Evolutionary conservation across 2,888 invertebrate genomes (phyloP), one percentile per base, ranked within the genome.

Genomic region (Perdita meconis): DNA sequence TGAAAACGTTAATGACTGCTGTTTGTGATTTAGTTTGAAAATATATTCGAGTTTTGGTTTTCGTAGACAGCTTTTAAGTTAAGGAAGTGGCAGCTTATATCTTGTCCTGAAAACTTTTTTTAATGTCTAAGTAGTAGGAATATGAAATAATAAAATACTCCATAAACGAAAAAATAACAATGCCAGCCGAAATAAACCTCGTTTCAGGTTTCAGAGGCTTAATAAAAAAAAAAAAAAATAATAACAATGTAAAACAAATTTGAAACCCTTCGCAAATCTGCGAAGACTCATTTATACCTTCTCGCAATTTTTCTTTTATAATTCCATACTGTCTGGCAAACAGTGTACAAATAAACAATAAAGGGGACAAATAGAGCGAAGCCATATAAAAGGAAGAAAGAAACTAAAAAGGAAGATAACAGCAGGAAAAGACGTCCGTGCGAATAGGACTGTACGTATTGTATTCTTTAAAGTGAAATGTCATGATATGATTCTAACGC

Each of bases 391-490:
- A 36, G 71, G 53, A 53, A 42, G 36, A 53, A 55, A 66, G 26
- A 5, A 19, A 24, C 1, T n/a, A 53, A 22, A 53, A 42, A 53
- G 44, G 42, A 53, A 42, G 71, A 67, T 56, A 60, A 59, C 67
- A 67, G 57, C 19, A 50, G 8, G 51, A 59, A 67, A 59, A 66
- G 67, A 44, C 36, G 53, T 53, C 19, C 44, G 60, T 59, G 67
- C 60, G 68, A 72, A 72, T 72, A 38, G n/a, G 71, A 72, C 67
- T 67, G 51, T 72, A 34, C 36, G 50, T 57, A 57, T 53, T 53
- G 44, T 70, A 63, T 57, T 63, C 44, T n/a, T 16, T 10, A 42
- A 34, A 24, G 26, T 36, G 57, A 63, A 63, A 69, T 44, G 19
- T 63, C 19, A 16, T 30, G n/a, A 47, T 47, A 47, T 47, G 22